phyloP scores from a whole-genome alignment of 2,797 vertebrate genomes.

The Tarsius wallacei region DNA sequence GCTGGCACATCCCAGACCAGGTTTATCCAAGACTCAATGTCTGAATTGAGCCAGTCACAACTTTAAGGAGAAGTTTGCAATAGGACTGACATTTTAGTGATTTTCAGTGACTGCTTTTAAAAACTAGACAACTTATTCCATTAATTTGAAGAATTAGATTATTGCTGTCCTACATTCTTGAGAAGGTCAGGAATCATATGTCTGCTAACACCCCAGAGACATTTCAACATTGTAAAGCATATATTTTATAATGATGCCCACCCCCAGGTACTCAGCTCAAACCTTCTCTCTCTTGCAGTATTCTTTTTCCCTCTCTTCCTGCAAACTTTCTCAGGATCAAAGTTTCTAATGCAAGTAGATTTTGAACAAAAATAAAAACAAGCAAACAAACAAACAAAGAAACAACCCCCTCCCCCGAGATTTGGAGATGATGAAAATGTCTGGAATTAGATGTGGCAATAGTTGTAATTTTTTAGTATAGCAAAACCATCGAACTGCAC shows the following conservation, averaged over 20 bases:
- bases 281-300: not conserved
- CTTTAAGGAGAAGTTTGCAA: not conserved
- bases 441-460: not conserved
- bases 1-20: not conserved
- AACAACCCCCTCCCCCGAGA: not conserved
- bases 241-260: not conserved
- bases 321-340: not conserved
- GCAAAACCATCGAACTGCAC: not conserved
- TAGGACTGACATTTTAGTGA: not conserved
- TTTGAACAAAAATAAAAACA: not conserved
- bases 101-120: conserved; percentile 41
- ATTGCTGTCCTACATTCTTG: not conserved
- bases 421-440: not conserved
- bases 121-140: not conserved
- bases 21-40: not conserved
- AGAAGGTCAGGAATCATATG: not conserved
- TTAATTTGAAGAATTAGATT: conserved; percentile 8
- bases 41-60: not conserved
- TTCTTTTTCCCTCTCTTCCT: not conserved
- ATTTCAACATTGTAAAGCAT: not conserved
- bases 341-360: not conserved
- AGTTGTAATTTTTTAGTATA: not conserved
- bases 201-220: not conserved
- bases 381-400: no score
- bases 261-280: not conserved